Conservation (phyloP, 92 coral and sea anemone species). For the Parazoanthus darwini region DNA sequence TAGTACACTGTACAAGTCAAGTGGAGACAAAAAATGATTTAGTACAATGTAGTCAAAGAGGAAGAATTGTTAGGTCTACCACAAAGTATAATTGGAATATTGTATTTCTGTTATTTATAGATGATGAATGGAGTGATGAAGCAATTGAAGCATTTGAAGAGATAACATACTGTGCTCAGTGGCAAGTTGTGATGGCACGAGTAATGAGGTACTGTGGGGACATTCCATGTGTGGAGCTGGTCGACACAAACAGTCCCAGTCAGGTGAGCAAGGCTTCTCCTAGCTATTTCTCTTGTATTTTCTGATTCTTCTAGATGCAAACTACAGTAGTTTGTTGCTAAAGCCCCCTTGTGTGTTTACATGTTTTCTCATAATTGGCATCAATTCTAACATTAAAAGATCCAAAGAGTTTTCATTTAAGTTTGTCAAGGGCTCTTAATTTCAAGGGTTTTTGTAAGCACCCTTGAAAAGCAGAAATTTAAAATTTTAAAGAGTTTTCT, state of each 20-base stretch:
- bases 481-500: too few species aligned
- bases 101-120: constrained; percentile 40
- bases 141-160: constrained; percentile 74
- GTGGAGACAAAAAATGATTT: neutral
- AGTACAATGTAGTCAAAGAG: neutral
- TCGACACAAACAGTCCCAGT: constrained; percentile 72
- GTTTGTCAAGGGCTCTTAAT: too few species aligned
- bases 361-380: too few species aligned
- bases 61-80: neutral
- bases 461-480: too few species aligned
- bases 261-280: constrained; percentile 29
- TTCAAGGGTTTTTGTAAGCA: too few species aligned
- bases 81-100: neutral
- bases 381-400: too few species aligned
- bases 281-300: neutral
- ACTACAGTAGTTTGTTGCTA: too few species aligned
- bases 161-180: constrained; percentile 85
- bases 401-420: too few species aligned
- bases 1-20: too few species aligned
- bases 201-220: constrained; percentile 71
- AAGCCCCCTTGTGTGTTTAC: too few species aligned
- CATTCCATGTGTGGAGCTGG: constrained; percentile 78
- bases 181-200: constrained; percentile 84
- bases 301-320: too few species aligned
- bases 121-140: constrained; percentile 70